A percentile compares a stretch with the other conserved stretches of the same genome.
Evolutionary conservation across 2,113 vertebrate genomes (phyloP).

Genomic region (Oreotrochilus melanogaster): DNA sequence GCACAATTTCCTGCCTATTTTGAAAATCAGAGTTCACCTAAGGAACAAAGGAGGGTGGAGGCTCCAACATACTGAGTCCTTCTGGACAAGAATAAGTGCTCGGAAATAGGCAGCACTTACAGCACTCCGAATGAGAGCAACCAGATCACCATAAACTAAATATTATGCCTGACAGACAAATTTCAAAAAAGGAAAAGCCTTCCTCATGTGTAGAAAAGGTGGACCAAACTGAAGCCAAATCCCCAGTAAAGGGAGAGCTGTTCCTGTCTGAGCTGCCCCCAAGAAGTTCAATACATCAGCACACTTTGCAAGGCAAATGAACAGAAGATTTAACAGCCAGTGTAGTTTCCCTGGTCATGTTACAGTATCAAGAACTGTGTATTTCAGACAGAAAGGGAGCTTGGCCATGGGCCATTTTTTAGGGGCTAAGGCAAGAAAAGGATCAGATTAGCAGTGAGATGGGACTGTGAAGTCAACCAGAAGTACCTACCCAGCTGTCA

Average conservation of each 20-base stretch:
- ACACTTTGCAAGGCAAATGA: background rate
- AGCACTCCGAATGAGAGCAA: background rate
- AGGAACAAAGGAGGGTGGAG: constrained; percentile 53
- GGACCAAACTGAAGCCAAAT: background rate
- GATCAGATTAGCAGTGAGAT: background rate
- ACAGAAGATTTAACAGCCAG: background rate
- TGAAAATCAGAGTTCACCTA: constrained; percentile 37
- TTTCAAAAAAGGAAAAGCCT: too few relatives aligned
- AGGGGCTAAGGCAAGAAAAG: background rate
- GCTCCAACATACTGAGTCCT: background rate
- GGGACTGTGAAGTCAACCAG: background rate
- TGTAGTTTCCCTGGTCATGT: background rate
- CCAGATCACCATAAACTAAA: background rate
- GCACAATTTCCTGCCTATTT: constrained; percentile 38
- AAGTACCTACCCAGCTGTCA: background rate
- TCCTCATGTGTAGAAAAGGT: background rate
- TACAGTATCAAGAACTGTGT: background rate
- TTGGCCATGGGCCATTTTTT: background rate
- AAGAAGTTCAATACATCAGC: background rate
- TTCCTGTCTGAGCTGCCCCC: background rate
- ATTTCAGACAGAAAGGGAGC: background rate
- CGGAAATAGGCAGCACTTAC: background rate
- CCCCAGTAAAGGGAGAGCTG: background rate
- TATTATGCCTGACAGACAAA: background rate
- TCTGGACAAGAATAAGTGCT: background rate